Percentiles rank a stretch among this genome's conserved stretches.
phyloP scores from a whole-genome alignment of 2,888 invertebrate species.

The Tenthredo amoena region DNA sequence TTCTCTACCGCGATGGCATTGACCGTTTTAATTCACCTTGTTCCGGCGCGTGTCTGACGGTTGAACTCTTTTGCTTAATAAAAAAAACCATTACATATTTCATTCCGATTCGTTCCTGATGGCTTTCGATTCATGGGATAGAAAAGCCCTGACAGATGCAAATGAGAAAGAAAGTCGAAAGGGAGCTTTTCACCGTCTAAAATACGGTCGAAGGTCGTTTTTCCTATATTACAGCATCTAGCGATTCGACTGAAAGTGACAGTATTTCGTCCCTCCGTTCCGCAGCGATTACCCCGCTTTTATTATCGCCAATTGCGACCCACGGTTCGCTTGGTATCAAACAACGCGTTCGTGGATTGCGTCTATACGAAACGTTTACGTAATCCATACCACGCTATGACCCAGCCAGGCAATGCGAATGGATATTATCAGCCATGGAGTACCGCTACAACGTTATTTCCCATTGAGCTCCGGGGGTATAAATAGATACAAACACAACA shows the following conservation, averaged over 20 bases:
- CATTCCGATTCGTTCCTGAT: neutral
- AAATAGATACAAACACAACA: neutral
- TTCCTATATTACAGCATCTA: neutral
- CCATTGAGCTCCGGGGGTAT: neutral
- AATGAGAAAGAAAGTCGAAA: neutral
- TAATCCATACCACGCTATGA: neutral
- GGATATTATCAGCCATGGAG: neutral
- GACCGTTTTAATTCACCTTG: conserved; percentile 35
- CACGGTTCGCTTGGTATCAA: neutral
- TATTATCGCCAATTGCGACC: neutral
- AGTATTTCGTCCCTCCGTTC: neutral
- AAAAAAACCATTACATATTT: neutral
- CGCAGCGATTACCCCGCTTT: neutral
- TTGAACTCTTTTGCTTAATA: neutral
- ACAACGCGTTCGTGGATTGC: neutral
- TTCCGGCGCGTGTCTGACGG: conserved; percentile 23
- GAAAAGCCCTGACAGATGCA: neutral
- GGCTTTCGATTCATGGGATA: neutral
- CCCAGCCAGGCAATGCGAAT: neutral
- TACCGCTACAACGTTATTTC: neutral
- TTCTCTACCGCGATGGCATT: conserved; percentile 19
- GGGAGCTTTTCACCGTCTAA: neutral
- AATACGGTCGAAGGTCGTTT: conserved; percentile 26
- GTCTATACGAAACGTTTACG: neutral
- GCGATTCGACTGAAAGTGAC: conserved; percentile 30